Conservation (phyloP, 53 echinoderm and acorn worm species). For the Apostichopus leukothele region DNA sequence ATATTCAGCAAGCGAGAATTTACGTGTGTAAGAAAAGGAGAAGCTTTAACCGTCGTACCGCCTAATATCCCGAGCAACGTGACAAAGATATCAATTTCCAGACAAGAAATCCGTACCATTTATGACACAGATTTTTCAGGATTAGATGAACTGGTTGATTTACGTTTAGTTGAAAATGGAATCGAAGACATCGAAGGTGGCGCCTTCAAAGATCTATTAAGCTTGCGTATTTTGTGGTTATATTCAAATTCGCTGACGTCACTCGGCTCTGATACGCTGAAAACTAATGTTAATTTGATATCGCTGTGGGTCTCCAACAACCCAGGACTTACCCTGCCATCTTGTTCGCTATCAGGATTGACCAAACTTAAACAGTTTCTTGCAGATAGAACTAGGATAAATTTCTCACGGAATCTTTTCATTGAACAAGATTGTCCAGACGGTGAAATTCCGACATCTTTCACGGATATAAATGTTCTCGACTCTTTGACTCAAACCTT, state of each 20-base stretch:
- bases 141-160: not conserved
- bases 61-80: not conserved
- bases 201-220: not conserved
- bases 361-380: not conserved
- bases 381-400: not conserved
- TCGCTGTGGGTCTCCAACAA: not conserved
- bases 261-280: not conserved
- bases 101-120: not conserved
- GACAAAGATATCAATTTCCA: not conserved
- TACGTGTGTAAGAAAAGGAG: not conserved
- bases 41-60: not conserved
- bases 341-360: not conserved
- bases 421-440: not conserved
- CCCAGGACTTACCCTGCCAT: not conserved
- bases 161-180: not conserved
- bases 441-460: not conserved
- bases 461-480: not conserved
- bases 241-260: not conserved
- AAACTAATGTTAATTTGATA: not conserved
- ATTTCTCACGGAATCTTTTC: not conserved
- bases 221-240: not conserved
- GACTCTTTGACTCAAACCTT: not conserved
- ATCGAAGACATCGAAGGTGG: not conserved
- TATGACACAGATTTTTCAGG: not conserved
- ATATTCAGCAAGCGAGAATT: not conserved